phyloP scores from a whole-genome alignment of 2,113 vertebrate species.

The Cyprinodon tularosa region DNA sequence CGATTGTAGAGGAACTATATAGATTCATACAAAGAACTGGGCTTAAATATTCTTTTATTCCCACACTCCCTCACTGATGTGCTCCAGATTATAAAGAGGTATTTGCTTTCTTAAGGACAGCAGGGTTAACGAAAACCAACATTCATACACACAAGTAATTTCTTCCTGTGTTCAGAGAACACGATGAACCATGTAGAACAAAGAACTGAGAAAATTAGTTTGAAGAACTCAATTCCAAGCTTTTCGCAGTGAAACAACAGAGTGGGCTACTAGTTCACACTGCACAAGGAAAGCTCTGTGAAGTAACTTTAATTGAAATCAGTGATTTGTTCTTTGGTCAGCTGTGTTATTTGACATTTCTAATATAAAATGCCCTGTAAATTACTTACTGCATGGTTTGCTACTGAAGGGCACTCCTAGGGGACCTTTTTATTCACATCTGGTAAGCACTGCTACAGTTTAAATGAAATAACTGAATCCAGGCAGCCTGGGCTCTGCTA shows the following conservation, averaged over 20 bases:
- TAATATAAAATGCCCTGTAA: neutral
- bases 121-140: neutral
- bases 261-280: neutral
- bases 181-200: neutral
- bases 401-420: constrained; percentile 16
- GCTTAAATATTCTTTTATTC: neutral
- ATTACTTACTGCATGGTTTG: neutral
- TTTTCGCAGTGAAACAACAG: neutral
- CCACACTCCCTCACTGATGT: neutral
- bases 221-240: neutral
- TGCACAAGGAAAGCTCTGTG: neutral
- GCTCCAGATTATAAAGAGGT: neutral
- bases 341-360: neutral
- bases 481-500: neutral
- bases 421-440: constrained; percentile 17
- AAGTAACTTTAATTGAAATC: neutral
- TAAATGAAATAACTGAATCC: neutral
- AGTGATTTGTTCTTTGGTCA: neutral
- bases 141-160: neutral
- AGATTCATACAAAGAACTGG: too few relatives aligned
- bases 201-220: neutral
- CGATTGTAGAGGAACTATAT: neutral
- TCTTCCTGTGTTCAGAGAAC: neutral
- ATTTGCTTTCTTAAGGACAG: neutral
- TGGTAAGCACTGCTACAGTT: neutral